A percentile compares a stretch with the other conserved stretches of the same genome.
Evolutionary conservation across 2,888 invertebrate genomes (phyloP).

Genomic region (Fissipunctia ypsillon): DNA sequence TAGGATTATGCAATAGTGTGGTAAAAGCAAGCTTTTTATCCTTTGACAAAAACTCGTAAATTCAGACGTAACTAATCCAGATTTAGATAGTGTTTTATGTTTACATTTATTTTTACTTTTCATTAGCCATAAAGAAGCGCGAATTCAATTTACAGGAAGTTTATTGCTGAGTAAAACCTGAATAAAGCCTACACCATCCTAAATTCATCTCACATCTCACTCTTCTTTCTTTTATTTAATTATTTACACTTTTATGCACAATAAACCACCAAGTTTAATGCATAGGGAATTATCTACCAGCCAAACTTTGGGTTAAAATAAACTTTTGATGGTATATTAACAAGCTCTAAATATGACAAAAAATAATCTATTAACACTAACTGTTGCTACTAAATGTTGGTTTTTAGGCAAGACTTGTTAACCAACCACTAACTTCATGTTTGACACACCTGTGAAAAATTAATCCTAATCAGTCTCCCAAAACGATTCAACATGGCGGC

Average conservation of each 20-base stretch:
- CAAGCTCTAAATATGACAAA: background rate
- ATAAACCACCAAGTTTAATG: background rate
- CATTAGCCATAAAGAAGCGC: constrained; percentile 43
- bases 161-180: constrained; percentile 47
- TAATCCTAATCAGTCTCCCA: constrained; percentile 31
- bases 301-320: background rate
- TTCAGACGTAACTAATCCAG: constrained; percentile 11
- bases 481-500: constrained; percentile 62
- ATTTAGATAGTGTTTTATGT: constrained; percentile 38
- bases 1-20: background rate
- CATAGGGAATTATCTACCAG: background rate
- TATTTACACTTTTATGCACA: constrained; percentile 21
- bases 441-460: constrained; percentile 13
- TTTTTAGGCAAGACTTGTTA: background rate
- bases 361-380: background rate
- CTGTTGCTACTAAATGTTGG: background rate
- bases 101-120: constrained; percentile 45
- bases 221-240: constrained; percentile 23
- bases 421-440: background rate
- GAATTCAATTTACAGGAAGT: constrained; percentile 52
- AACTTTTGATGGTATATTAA: too few relatives aligned
- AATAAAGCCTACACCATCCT: constrained; percentile 15
- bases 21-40: background rate
- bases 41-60: background rate
- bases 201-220: constrained; percentile 21